Conservation (phyloP, 1,140 invertebrate genomes). For the Tenebrio molitor region DNA sequence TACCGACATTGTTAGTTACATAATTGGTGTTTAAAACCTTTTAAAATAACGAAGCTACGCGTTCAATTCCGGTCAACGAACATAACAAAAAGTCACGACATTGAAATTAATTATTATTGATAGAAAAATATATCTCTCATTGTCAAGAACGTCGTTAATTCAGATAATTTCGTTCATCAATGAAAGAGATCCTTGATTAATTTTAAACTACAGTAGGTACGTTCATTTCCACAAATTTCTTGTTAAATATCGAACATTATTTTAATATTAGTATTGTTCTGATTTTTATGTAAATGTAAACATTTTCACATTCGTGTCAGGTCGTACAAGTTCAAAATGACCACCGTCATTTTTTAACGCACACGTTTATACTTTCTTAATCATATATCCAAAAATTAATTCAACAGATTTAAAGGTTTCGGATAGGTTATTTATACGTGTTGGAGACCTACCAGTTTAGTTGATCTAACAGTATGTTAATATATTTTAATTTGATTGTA, state of each 20-base stretch:
- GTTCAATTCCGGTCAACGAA: background rate
- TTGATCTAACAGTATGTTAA: constrained; percentile 26
- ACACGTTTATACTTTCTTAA: background rate
- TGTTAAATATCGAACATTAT: too few species aligned
- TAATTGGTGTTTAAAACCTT: background rate
- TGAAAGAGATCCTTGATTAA: too few species aligned
- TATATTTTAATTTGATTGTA: constrained; percentile 27
- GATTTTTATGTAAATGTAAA: too few species aligned
- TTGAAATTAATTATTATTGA: background rate
- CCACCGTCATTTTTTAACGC: background rate
- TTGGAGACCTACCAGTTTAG: constrained; percentile 5
- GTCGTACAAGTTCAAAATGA: background rate
- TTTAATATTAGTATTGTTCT: too few species aligned
- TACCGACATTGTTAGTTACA: background rate
- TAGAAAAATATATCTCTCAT: too few species aligned
- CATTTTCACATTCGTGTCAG: background rate
- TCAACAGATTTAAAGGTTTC: background rate
- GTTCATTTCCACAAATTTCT: too few species aligned
- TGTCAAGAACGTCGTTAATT: too few species aligned
- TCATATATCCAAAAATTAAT: constrained; percentile 4
- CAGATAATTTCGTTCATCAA: too few species aligned
- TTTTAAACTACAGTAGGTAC: too few species aligned
- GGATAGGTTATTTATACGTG: constrained; percentile 5
- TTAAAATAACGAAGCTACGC: background rate
- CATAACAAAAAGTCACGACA: background rate